Base-by-base conservation (phyloP, 2,888 invertebrate genomes). In the Euzophera pinguis region DNA sequence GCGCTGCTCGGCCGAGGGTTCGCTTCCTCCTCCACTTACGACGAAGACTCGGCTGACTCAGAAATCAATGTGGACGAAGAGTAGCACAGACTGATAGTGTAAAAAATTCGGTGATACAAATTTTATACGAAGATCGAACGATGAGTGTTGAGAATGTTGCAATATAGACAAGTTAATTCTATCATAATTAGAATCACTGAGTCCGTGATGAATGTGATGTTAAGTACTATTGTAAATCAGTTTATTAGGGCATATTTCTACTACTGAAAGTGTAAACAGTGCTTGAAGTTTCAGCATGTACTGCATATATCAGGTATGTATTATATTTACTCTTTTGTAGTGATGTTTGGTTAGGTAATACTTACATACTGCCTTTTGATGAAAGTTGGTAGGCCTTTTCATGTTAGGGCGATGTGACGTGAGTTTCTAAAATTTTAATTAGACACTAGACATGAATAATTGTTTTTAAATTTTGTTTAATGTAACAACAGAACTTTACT, bases 31-130 rank as follows among this genome's bases (percentile, higher is more conserved):
- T 89, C 90, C 66, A 87, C 90, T 10, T 90, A 90, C 81, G 90
- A 90, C 70, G 90, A 90, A 71, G 90, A 90, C 71, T 90, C 90
- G 58, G 84, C 77, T 56, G 90, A 90, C 78, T 90, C 90, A 43
- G 90, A 90, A 72, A 90, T 90, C 77, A 90, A 90, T 78, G 90
- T 90, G 55, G 90, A 90, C 74, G 90, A 90, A 65, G 90, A 90
- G 73, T 90, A 84, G 78, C 49, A 61, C 63, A 64, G 75, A 76
- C 82, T 71, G 73, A 73, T 71, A 75, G 80, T 83, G 83, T 78
- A 69, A 68, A 78, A 71, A 71, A 55, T 59, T 53, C 54, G 57
- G 71, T 67, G 73, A 64, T 64, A 60, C 50, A 38, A 52, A 49
- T 49, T 43, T 53, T 55, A 47, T 49, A 38, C 17, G 43, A 34